phyloP scores from a whole-genome alignment of 37 sponge, comb jelly and placozoan species.

The Cladorhizidae sp. region DNA sequence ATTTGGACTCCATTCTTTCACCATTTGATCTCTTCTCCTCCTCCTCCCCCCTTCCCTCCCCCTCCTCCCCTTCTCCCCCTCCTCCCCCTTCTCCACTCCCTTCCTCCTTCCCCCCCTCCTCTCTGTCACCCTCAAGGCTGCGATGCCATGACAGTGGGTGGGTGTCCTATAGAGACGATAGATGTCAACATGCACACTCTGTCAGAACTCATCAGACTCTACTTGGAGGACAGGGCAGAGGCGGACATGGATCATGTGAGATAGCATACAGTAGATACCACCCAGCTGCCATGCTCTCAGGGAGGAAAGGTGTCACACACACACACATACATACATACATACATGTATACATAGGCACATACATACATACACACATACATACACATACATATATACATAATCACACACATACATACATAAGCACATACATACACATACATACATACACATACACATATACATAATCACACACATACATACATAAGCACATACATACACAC shows the following conservation, averaged over 20 bases:
- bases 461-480: no score
- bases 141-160: constrained; percentile 26
- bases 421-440: no score
- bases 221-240: constrained; percentile 12
- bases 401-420: no score
- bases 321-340: no score
- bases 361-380: no score
- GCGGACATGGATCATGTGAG: constrained; percentile 11
- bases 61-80: background rate
- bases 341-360: no score
- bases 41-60: background rate
- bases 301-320: no score
- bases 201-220: constrained; percentile 71
- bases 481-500: no score
- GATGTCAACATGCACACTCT: constrained; percentile 47
- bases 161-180: constrained; percentile 31
- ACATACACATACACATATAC: no score
- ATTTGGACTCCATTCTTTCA: background rate
- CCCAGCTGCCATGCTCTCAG: no score
- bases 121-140: constrained; percentile 3
- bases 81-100: background rate
- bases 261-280: no score
- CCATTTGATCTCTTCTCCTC: background rate
- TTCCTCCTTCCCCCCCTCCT: background rate
- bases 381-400: background rate